phyloP scores from a whole-genome alignment of 2,888 invertebrate genomes.

The Drosophila ezoana region DNA sequence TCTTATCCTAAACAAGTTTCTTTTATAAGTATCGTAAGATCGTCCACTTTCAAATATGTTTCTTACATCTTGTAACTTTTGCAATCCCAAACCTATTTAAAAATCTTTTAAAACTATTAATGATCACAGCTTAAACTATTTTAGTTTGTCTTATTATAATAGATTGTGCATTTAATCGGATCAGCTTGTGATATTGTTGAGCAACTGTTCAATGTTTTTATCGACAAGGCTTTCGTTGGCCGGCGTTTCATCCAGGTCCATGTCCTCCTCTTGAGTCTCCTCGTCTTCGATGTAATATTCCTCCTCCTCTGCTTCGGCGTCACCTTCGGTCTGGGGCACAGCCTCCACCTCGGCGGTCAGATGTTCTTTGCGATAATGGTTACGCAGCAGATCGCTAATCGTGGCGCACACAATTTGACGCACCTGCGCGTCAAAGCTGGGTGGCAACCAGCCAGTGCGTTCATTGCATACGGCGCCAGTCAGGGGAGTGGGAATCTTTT shows the following conservation, averaged over 20 bases:
- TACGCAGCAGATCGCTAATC: slow-evolving; percentile 86
- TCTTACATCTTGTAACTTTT: too few relatives aligned
- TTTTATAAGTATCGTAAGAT: too few relatives aligned
- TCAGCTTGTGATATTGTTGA: slow-evolving; percentile 68
- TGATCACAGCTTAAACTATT: slow-evolving; percentile 5
- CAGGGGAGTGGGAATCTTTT: slow-evolving; percentile 87
- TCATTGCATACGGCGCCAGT: slow-evolving; percentile 88
- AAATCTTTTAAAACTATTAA: background rate
- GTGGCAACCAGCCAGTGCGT: slow-evolving; percentile 92
- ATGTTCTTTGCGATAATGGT: slow-evolving; percentile 81
- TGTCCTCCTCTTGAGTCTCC: slow-evolving; percentile 69
- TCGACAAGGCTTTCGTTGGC: slow-evolving; percentile 48
- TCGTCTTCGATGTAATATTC: slow-evolving; percentile 61
- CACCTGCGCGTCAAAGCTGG: slow-evolving; percentile 89
- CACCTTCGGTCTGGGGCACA: slow-evolving; percentile 63
- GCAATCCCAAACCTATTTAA: too few relatives aligned
- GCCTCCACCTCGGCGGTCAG: slow-evolving; percentile 79
- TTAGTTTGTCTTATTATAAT: background rate
- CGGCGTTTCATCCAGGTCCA: slow-evolving; percentile 60
- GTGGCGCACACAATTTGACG: slow-evolving; percentile 90
- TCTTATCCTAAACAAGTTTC: too few relatives aligned
- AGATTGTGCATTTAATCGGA: background rate
- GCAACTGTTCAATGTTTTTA: slow-evolving; percentile 62
- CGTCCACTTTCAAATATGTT: too few relatives aligned
- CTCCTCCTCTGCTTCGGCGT: slow-evolving; percentile 53